Evolutionary conservation across 2,888 invertebrate species (phyloP).

Genomic region (Adineta ricciae): DNA sequence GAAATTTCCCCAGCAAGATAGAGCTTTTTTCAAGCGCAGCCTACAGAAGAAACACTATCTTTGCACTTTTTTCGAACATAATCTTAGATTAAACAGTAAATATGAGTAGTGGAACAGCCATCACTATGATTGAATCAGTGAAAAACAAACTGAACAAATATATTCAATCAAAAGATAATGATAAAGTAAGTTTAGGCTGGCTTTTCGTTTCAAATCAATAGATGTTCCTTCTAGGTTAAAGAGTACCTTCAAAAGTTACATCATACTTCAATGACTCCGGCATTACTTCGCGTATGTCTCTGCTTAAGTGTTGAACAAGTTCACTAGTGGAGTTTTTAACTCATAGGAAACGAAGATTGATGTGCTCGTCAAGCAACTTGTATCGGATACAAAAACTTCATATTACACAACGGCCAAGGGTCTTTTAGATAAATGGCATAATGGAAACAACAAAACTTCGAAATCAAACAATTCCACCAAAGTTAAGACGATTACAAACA

Average conservation of each 20-base stretch:
- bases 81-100: not conserved
- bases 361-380: not conserved
- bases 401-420: not conserved
- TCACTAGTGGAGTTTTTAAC: not conserved
- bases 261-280: not conserved
- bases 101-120: not conserved
- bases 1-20: too few species aligned
- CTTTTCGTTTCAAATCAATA: not conserved
- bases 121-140: not conserved
- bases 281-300: not conserved
- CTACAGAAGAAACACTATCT: not conserved
- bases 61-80: not conserved
- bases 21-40: too few species aligned
- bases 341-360: not conserved
- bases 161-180: not conserved
- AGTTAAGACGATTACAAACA: not conserved
- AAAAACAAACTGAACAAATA: not conserved
- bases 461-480: not conserved
- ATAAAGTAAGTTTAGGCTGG: not conserved
- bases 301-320: not conserved
- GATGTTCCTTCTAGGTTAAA: not conserved
- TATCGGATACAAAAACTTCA: not conserved
- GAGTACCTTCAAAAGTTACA: not conserved
- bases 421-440: not conserved
- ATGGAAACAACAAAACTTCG: too few species aligned